Conservation (phyloP, 2,797 vertebrate genomes). For the Ctenopoma multispine region DNA sequence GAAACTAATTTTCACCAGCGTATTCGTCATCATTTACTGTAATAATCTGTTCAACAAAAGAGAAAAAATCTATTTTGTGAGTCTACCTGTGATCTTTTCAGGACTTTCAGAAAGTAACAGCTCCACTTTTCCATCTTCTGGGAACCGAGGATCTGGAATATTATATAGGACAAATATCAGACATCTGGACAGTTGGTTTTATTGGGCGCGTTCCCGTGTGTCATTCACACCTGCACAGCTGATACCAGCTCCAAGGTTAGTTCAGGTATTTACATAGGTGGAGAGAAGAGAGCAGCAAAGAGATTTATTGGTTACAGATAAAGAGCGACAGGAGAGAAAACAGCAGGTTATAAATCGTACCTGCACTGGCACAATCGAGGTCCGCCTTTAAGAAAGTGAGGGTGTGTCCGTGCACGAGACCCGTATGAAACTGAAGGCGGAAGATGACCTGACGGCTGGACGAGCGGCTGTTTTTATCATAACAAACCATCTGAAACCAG, state of each 20-base stretch:
- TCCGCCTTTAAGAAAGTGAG: conserved; percentile 89
- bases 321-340: conserved; percentile 21
- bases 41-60: neutral
- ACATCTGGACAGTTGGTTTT: conserved; percentile 31
- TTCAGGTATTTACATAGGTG: conserved; percentile 43
- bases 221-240: conserved; percentile 48
- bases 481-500: conserved; percentile 89
- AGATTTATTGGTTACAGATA: conserved; percentile 60
- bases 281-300: neutral
- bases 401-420: conserved; percentile 82
- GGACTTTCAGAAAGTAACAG: conserved; percentile 89
- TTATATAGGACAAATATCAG: conserved; percentile 16
- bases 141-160: conserved; percentile 89
- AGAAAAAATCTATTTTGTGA: neutral
- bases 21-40: no score
- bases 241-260: conserved; percentile 50
- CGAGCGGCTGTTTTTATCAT: conserved; percentile 84
- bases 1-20: no score
- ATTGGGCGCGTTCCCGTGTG: conserved; percentile 15
- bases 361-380: conserved; percentile 88
- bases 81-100: conserved; percentile 86
- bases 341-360: conserved; percentile 70
- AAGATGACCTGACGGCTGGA: conserved; percentile 87
- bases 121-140: conserved; percentile 88
- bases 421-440: conserved; percentile 92